These are phyloP conservation scores for Ceyx cyanopectus DNA, from an alignment of 2,113 vertebrate species.

Conservation along the genomic window DNA sequence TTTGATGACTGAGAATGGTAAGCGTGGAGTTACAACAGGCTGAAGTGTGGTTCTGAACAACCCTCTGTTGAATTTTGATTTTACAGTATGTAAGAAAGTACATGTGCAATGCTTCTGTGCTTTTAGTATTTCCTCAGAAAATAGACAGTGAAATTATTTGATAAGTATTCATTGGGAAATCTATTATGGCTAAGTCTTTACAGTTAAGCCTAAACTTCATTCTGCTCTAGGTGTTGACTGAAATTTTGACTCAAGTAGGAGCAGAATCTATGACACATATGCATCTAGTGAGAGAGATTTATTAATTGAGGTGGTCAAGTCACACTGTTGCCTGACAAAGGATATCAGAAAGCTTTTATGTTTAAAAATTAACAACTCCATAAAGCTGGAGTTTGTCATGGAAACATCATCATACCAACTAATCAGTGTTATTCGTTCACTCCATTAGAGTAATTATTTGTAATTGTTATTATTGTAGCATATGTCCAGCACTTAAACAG, in stretches of 20 bases:
- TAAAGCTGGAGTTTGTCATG: constrained; percentile 6
- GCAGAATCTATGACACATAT: neutral
- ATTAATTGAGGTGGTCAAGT: neutral
- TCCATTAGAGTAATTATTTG: constrained; percentile 22
- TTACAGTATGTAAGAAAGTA: neutral
- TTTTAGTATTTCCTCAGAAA: neutral
- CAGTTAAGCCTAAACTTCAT: neutral
- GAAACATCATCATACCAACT: constrained; percentile 5
- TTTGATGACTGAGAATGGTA: neutral
- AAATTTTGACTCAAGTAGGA: neutral
- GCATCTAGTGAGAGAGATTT: neutral
- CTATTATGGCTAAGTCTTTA: neutral
- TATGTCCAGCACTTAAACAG: constrained; percentile 3
- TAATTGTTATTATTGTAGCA: constrained; percentile 4
- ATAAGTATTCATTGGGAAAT: neutral
- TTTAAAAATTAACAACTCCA: neutral
- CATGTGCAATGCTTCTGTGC: neutral
- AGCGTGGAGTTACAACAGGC: neutral
- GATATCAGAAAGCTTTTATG: neutral
- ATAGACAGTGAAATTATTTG: neutral
- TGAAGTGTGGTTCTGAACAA: neutral
- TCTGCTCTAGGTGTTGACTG: neutral
- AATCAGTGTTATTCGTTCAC: neutral
- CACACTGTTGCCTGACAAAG: neutral
- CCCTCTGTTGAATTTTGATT: neutral